Percentiles rank a stretch among this genome's conserved stretches.
Conservation (phyloP, 2,888 invertebrate genomes). For the Andricus quercusramuli region DNA sequence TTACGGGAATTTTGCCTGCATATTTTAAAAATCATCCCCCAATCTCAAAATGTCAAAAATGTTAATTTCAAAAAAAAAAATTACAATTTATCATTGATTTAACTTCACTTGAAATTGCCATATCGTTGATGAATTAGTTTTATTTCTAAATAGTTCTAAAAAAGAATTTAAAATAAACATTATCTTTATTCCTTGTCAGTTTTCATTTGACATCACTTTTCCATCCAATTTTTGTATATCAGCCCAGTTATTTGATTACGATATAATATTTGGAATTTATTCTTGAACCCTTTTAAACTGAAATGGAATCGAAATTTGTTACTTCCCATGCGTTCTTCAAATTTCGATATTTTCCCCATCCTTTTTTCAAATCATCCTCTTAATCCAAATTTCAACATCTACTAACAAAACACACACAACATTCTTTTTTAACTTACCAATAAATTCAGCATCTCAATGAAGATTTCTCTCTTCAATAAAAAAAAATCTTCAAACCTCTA, state of each 20-base stretch:
- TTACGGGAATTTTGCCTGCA: too few species aligned
- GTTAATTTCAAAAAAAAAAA: not conserved
- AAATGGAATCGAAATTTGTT: not conserved
- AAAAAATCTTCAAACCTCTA: not conserved
- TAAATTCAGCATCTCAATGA: slow-evolving; percentile 4
- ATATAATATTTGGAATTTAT: not conserved
- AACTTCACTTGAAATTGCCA: not conserved
- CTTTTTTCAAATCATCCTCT: not conserved
- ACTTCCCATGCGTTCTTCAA: too few species aligned
- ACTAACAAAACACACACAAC: not conserved
- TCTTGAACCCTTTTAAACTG: not conserved
- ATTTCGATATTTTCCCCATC: too few species aligned
- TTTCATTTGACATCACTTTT: not conserved
- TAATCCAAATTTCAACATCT: not conserved
- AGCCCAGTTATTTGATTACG: too few species aligned
- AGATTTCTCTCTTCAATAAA: not conserved
- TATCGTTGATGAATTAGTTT: not conserved
- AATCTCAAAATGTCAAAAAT: too few species aligned
- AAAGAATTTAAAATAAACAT: not conserved
- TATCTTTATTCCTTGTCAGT: not conserved
- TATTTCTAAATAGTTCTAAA: not conserved
- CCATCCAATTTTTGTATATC: not conserved
- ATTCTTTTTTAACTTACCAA: not conserved
- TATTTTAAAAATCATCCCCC: too few species aligned
- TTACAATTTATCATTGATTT: not conserved